These are phyloP conservation scores for Agriopis leucophaearia DNA, from an alignment of 2,888 invertebrate species.

Conservation along the genomic window DNA sequence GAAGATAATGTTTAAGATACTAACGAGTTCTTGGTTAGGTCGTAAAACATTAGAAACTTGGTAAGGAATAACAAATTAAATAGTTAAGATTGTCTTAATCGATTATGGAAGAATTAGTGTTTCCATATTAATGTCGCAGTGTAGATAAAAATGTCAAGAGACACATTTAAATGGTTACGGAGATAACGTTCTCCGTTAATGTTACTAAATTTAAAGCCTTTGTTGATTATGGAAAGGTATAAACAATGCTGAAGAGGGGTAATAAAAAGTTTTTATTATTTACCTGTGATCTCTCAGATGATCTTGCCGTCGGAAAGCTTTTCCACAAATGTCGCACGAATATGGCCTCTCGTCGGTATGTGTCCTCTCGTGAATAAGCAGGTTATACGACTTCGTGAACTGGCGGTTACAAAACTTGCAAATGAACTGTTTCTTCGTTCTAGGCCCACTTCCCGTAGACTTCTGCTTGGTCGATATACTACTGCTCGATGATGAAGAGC, in stretches of 20 bases:
- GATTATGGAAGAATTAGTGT: constrained; percentile 53
- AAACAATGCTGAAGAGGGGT: constrained; percentile 29
- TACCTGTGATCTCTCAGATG: constrained; percentile 97
- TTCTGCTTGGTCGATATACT: constrained; percentile 81
- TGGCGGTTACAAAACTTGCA: constrained; percentile 99
- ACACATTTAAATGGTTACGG: constrained; percentile 36
- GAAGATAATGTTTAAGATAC: constrained; percentile 57
- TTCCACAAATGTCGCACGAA: constrained; percentile 98
- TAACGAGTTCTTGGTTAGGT: constrained; percentile 54
- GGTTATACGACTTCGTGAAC: constrained; percentile 99
- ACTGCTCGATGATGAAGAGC: constrained; percentile 79
- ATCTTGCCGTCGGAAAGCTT: constrained; percentile 99
- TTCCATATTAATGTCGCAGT: constrained; percentile 39
- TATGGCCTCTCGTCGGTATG: constrained; percentile 99
- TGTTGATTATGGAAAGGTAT: constrained; percentile 29
- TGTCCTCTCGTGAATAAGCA: constrained; percentile 98
- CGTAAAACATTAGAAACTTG: constrained; percentile 54
- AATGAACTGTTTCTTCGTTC: constrained; percentile 99
- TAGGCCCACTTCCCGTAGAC: constrained; percentile 87
- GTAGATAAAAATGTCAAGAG: constrained; percentile 46
- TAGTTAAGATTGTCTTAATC: constrained; percentile 58
- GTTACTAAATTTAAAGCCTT: constrained; percentile 33
- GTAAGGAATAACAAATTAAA: constrained; percentile 58
- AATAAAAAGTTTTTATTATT: constrained; percentile 51
- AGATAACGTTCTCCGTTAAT: constrained; percentile 31